Conservation (phyloP, 1,140 invertebrate genomes). For the Drosophila pectinifera region DNA sequence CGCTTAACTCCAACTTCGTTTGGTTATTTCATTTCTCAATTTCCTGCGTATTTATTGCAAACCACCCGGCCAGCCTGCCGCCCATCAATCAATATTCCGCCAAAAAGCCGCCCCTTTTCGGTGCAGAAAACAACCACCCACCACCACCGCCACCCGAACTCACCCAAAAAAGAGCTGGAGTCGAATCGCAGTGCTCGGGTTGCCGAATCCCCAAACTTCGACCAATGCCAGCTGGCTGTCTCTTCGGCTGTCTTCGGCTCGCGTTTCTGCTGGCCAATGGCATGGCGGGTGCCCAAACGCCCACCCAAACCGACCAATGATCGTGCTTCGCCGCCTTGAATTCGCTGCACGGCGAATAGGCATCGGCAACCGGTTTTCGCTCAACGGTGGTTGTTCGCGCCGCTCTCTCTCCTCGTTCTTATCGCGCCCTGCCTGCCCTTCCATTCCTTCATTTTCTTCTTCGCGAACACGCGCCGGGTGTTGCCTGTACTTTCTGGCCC, state of each 20-base stretch:
- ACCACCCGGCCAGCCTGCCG: slow-evolving; percentile 28
- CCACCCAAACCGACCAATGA: slow-evolving; percentile 31
- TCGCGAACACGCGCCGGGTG: slow-evolving; percentile 4
- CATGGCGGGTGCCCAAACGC: neutral
- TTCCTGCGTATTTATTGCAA: slow-evolving; percentile 10
- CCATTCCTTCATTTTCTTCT: slow-evolving; percentile 46
- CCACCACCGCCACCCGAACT: slow-evolving; percentile 43
- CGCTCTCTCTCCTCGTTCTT: slow-evolving; percentile 13
- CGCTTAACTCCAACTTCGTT: slow-evolving; percentile 6
- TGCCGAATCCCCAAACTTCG: slow-evolving; percentile 11
- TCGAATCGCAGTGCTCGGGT: slow-evolving; percentile 30
- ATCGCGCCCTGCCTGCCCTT: slow-evolving; percentile 7
- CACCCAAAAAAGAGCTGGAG: slow-evolving; percentile 2
- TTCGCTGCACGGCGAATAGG: slow-evolving; percentile 43
- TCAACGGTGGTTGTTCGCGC: slow-evolving; percentile 17
- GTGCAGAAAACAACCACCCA: slow-evolving; percentile 45
- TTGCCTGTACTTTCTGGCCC: slow-evolving; percentile 43
- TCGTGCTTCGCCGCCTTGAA: neutral
- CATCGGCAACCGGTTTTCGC: slow-evolving; percentile 50
- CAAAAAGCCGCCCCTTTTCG: slow-evolving; percentile 37
- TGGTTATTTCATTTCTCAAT: slow-evolving; percentile 1
- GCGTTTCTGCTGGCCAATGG: slow-evolving; percentile 13
- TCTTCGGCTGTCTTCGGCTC: slow-evolving; percentile 38
- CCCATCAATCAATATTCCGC: slow-evolving; percentile 71
- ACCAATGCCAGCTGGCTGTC: slow-evolving; percentile 6